Evolutionary conservation across 2,888 invertebrate species (phyloP), one percentile per base, ranked within the genome.

Genomic region (Biston betularia): DNA sequence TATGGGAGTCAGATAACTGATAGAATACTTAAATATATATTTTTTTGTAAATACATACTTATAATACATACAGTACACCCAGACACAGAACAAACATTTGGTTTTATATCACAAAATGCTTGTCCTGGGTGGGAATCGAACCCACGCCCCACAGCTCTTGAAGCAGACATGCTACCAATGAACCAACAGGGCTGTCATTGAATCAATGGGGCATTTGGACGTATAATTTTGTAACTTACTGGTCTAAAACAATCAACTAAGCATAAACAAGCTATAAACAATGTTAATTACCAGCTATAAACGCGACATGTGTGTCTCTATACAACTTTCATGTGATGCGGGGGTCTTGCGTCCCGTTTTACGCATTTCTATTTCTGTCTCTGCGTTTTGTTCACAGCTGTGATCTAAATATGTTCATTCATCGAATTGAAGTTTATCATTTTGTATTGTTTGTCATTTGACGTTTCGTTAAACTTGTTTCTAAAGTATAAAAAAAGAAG

Each of bases 331-430:
- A 63, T 60, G 66, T 46, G 34, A 42, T 61, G 68, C 46, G 73
- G 69, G 71, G 73, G 69, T 71, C 71, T 55, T 56, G 61, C 60
- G 52, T 64, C 57, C 66, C 54, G 66, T 62, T 55, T 59, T 42
- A 58, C 58, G 49, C n/a, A n/a, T 12, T 38, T 60, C 71, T 73
- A 73, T 73, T 73, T 67, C 55, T 63, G 73, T 69, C 68, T 34
- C 52, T 68, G 73, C 71, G 69, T 72, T 71, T 69, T 38, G 67
- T 57, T 69, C 68, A 71, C 74, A 72, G 72, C 74, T 74, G 74
- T 69, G 74, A 72, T 65, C 72, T 72, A 69, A 74, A 69, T 72
- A 68, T 49, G 66, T 64, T 59, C 66, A 70, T 74, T 72, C 69
- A 72, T 71, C 58, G 61, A 57, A 33, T 46, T 15, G 42, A 6